Percentiles rank a stretch among this genome's conserved stretches.
Evolutionary conservation across 2,888 invertebrate genomes (phyloP).

Genomic region (Arrhopalites spinosus): DNA sequence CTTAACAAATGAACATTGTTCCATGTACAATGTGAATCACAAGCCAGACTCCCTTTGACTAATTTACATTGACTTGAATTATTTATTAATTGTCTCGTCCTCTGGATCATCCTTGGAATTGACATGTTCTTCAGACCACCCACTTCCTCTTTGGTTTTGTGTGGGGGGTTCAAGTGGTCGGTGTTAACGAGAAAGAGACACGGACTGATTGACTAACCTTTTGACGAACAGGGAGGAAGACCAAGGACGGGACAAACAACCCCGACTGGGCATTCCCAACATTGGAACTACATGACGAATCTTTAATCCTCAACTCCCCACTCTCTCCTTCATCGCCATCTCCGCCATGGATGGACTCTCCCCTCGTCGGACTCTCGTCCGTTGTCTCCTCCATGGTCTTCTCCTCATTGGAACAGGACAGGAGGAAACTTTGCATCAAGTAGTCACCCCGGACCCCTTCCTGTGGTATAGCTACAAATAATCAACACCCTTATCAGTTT

Average conservation of each 20-base stretch:
- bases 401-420: constrained; percentile 59
- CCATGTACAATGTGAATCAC: too few species aligned
- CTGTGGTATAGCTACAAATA: constrained; percentile 60
- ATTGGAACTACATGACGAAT: constrained; percentile 4
- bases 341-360: neutral
- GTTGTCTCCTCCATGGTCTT: neutral
- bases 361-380: neutral
- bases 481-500: too few species aligned
- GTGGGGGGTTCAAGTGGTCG: constrained; percentile 69
- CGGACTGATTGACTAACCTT: constrained; percentile 84
- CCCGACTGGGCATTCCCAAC: constrained; percentile 52
- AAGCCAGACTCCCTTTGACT: too few species aligned
- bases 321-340: neutral
- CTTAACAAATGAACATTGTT: too few species aligned
- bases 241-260: constrained; percentile 86
- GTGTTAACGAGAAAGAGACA: constrained; percentile 90
- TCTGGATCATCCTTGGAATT: too few species aligned
- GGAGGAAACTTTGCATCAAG: constrained; percentile 91
- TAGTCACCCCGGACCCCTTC: constrained; percentile 61
- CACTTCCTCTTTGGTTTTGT: too few species aligned
- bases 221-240: constrained; percentile 90
- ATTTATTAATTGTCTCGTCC: too few species aligned
- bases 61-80: too few species aligned
- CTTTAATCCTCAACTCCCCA: neutral
- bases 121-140: too few species aligned